These are phyloP conservation scores for Alfaro cultratus DNA, from an alignment of 2,797 vertebrate genomes.

Conservation along the genomic window DNA sequence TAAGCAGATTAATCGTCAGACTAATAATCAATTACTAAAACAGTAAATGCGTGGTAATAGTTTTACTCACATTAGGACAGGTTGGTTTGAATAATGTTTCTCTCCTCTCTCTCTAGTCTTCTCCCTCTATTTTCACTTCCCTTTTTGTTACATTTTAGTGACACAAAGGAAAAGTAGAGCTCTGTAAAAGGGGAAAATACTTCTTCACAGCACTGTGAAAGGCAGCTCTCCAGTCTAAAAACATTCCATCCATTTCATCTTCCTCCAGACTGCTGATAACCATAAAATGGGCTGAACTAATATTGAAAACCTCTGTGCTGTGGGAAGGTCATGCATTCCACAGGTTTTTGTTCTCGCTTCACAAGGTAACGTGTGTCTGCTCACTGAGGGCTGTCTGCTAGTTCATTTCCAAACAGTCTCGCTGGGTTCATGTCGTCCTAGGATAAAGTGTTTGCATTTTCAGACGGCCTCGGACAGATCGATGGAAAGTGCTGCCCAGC, in stretches of 20 bases:
- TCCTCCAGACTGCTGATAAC: not conserved
- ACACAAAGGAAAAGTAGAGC: not conserved
- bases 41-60: not conserved
- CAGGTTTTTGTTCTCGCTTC: not conserved
- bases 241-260: not conserved
- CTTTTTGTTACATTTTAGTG: not conserved
- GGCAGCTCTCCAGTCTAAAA: not conserved
- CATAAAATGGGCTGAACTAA: not conserved
- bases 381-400: not conserved
- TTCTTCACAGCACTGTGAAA: not conserved
- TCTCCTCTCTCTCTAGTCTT: not conserved
- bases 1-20: too few relatives aligned
- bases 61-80: not conserved
- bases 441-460: not conserved
- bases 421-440: not conserved
- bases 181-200: not conserved
- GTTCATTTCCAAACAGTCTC: not conserved
- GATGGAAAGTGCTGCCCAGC: not conserved
- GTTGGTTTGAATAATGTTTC: not conserved
- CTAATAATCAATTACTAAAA: too few relatives aligned
- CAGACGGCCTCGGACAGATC: not conserved
- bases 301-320: not conserved
- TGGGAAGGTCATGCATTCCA: not conserved
- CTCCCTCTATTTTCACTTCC: not conserved
- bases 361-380: not conserved